Evolutionary conservation across 2,888 invertebrate genomes (phyloP).

Genomic region (Ormyrus nitidulus): DNA sequence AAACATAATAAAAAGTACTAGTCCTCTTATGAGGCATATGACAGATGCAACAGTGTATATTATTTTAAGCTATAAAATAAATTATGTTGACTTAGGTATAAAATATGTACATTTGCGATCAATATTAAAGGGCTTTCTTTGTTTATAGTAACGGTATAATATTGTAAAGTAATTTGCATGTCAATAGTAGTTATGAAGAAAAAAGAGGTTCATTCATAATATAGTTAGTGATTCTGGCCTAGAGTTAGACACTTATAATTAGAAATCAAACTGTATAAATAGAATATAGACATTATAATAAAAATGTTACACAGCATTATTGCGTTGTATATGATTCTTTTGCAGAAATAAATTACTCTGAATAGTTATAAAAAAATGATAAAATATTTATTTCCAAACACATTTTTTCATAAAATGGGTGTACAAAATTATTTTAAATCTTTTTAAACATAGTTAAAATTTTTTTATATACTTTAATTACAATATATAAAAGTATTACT

Average conservation of each 20-base stretch:
- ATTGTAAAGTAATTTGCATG: constrained; percentile 52
- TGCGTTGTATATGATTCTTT: constrained; percentile 51
- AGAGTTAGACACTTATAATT: constrained; percentile 44
- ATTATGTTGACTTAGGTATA: constrained; percentile 21
- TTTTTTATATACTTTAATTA: too few species aligned
- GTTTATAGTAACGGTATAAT: constrained; percentile 44
- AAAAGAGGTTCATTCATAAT: constrained; percentile 34
- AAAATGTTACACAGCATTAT: constrained; percentile 48
- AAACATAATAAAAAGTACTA: constrained; percentile 50
- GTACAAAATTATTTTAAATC: too few species aligned
- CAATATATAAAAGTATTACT: too few species aligned
- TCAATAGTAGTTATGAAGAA: constrained; percentile 30
- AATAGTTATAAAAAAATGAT: constrained; percentile 46
- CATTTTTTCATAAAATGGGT: too few species aligned
- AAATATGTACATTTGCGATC: constrained; percentile 42
- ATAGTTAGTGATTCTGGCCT: constrained; percentile 48
- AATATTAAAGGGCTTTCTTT: constrained; percentile 43
- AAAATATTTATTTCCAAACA: constrained; percentile 47
- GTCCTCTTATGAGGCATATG: constrained; percentile 36
- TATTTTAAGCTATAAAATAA: constrained; percentile 41
- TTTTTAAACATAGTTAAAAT: too few species aligned
- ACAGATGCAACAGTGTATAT: constrained; percentile 29
- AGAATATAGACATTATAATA: constrained; percentile 48
- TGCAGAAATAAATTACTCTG: constrained; percentile 52
- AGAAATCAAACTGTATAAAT: constrained; percentile 47